Conservation (phyloP, 2,113 vertebrate species). For the Pyxicephalus adspersus region DNA sequence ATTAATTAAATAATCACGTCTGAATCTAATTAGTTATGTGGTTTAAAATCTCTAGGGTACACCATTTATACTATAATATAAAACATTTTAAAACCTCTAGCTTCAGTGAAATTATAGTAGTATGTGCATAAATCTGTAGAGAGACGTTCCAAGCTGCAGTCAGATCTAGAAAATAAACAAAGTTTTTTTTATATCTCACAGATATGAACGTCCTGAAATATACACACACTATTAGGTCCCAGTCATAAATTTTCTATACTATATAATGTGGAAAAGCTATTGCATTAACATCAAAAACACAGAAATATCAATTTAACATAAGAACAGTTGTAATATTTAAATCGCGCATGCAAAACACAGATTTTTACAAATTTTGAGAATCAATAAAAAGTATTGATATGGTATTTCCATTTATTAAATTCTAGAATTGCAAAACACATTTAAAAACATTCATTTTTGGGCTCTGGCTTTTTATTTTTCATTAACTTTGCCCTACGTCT, state of each 20-base stretch:
- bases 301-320: no score
- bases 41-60: not conserved
- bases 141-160: not conserved
- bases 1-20: conserved; percentile 3
- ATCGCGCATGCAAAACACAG: no score
- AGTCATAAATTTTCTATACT: not conserved
- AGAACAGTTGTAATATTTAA: no score
- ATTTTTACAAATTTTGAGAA: no score
- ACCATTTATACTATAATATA: not conserved
- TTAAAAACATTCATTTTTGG: no score
- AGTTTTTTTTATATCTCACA: not conserved
- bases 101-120: conserved; percentile 2
- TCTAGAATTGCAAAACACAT: no score
- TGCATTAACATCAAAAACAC: no score
- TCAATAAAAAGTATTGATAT: no score
- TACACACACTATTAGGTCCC: not conserved
- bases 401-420: no score
- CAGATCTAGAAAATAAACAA: not conserved
- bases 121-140: not conserved
- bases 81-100: conserved; percentile 5
- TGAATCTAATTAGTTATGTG: conserved; percentile 4
- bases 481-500: no score
- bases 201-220: not conserved
- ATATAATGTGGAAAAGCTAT: no score
- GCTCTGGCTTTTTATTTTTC: no score